phyloP scores from a whole-genome alignment of 2,888 invertebrate species.

The Sphaeridia pumilis region DNA sequence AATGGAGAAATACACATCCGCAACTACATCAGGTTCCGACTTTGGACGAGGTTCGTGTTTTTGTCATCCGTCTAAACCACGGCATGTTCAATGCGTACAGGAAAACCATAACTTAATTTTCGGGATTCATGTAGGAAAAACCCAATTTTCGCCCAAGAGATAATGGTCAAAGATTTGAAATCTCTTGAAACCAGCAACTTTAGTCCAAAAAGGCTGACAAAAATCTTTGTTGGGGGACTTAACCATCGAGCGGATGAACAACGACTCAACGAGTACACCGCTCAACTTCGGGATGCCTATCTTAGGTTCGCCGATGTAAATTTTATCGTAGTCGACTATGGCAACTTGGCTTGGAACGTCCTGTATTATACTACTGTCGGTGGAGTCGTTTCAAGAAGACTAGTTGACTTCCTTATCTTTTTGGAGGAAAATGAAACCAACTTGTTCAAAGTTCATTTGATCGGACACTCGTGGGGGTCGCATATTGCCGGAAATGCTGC shows the following conservation, averaged over 20 bases:
- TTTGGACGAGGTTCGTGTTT: constrained; percentile 25
- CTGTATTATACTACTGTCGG: constrained; percentile 23
- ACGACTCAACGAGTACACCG: constrained; percentile 23
- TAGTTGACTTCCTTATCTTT: constrained; percentile 22
- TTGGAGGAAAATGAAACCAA: constrained; percentile 21
- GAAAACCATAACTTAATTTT: background rate
- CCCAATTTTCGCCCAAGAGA: constrained; percentile 26
- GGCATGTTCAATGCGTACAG: background rate
- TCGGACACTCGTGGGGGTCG: constrained; percentile 26
- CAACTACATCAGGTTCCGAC: constrained; percentile 22
- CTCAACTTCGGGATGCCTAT: constrained; percentile 24
- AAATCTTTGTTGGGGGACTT: constrained; percentile 23
- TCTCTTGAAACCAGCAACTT: constrained; percentile 21
- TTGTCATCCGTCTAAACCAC: background rate
- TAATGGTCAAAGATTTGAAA: constrained; percentile 20
- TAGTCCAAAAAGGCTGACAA: constrained; percentile 20
- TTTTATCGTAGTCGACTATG: constrained; percentile 27
- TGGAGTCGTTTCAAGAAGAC: constrained; percentile 19
- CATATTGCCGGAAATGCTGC: constrained; percentile 26
- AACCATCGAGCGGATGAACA: constrained; percentile 25
- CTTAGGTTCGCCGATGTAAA: constrained; percentile 25
- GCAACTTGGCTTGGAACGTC: constrained; percentile 18
- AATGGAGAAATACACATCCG: constrained; percentile 23
- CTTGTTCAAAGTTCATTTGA: constrained; percentile 22
- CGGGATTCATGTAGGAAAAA: constrained; percentile 16